Conservation (phyloP, 2,113 vertebrate species). For the Pongo pygmaeus region DNA sequence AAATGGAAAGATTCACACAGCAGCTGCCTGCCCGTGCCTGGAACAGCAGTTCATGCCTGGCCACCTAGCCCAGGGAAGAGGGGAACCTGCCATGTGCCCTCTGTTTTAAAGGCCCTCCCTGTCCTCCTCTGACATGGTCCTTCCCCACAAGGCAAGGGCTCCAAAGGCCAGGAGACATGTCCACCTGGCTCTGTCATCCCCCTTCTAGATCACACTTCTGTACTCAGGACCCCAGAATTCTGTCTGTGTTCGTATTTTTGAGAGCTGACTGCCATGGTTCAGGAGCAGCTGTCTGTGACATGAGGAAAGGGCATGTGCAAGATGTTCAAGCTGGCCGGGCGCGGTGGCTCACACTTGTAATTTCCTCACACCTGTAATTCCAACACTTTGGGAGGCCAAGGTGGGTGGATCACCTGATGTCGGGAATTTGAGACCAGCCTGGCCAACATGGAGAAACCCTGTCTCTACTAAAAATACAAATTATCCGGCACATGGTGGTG, state of each 20-base stretch:
- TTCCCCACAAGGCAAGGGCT: neutral
- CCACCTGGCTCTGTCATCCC: fast-evolving
- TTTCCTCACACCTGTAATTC: too few species aligned
- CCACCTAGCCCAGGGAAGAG: neutral
- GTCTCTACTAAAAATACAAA: too few species aligned
- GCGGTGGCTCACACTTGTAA: too few species aligned
- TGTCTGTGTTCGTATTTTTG: neutral
- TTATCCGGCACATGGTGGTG: too few species aligned
- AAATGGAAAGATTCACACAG: neutral
- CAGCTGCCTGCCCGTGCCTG: fast-evolving
- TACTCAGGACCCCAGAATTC: neutral
- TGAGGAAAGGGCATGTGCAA: too few species aligned
- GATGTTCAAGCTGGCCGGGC: too few species aligned
- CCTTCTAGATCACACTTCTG: neutral
- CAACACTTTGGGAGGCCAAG: too few species aligned
- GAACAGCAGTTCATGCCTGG: fast-evolving
- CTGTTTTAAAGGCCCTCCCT: neutral
- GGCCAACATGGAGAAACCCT: too few species aligned
- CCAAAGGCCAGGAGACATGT: too few species aligned
- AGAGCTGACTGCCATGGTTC: neutral
- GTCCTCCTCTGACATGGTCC: neutral
- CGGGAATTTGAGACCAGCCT: too few species aligned
- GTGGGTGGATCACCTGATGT: too few species aligned
- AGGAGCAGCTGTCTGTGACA: neutral
- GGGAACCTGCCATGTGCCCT: too few species aligned